Conservation (phyloP, 1,140 invertebrate species). For the Diorhabda sublineata region DNA sequence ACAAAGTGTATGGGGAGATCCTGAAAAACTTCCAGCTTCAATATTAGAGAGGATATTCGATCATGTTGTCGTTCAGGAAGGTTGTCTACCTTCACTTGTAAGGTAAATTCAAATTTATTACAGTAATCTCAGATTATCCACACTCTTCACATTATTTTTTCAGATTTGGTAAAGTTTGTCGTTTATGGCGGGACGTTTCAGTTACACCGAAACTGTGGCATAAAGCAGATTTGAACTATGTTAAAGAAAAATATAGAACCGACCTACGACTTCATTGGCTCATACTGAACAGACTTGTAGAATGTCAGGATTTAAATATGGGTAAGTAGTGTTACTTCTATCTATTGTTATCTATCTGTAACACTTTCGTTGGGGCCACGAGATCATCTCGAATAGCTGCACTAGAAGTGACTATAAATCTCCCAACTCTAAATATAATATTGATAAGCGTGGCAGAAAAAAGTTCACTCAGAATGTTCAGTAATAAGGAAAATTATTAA, state of each 20-base stretch:
- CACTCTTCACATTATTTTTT: constrained; percentile 24
- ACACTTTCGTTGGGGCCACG: too few relatives aligned
- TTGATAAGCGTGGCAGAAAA: too few relatives aligned
- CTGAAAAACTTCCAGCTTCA: constrained; percentile 55
- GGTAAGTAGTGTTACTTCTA: constrained; percentile 49
- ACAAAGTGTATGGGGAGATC: constrained; percentile 56
- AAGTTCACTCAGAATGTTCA: too few relatives aligned
- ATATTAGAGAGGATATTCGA: constrained; percentile 69
- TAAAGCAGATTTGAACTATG: constrained; percentile 70
- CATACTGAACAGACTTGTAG: constrained; percentile 65
- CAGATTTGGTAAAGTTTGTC: constrained; percentile 71
- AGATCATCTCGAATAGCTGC: too few relatives aligned
- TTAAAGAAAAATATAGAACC: constrained; percentile 68
- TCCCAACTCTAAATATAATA: too few relatives aligned
- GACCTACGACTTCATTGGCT: constrained; percentile 71
- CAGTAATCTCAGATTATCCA: constrained; percentile 6
- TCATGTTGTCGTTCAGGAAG: constrained; percentile 60
- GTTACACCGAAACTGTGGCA: constrained; percentile 66
- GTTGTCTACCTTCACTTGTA: constrained; percentile 67
- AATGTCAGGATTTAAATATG: constrained; percentile 70
- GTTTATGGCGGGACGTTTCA: constrained; percentile 67
- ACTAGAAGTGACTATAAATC: too few relatives aligned
- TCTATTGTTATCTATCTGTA: neutral
- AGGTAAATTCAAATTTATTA: constrained; percentile 50
- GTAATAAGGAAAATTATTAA: too few relatives aligned